A percentile compares a stretch with the other conserved stretches of the same genome.
These are phyloP conservation scores for Chaitophorus viminalis DNA, from an alignment of 2,888 invertebrate genomes.

Conservation along the genomic window DNA sequence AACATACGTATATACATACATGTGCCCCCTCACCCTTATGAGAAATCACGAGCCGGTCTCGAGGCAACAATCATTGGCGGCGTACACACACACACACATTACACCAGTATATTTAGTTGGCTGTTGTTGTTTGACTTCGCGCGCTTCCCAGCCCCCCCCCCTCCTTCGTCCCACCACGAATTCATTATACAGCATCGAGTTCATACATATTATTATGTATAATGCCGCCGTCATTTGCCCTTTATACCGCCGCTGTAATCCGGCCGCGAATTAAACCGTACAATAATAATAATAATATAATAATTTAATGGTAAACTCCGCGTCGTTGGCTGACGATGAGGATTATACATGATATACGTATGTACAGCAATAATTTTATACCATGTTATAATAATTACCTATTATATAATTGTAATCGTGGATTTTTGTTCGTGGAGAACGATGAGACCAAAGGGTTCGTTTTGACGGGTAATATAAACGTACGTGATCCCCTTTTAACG, in stretches of 20 bases:
- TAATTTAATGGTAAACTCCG: slow-evolving; percentile 20
- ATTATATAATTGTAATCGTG: slow-evolving; percentile 19
- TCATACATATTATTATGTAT: too few relatives aligned
- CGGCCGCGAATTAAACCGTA: slow-evolving; percentile 16
- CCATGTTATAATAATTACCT: neutral
- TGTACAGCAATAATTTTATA: neutral
- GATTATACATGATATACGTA: slow-evolving; percentile 21
- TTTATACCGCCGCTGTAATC: neutral
- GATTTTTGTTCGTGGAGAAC: neutral
- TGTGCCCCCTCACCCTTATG: too few relatives aligned
- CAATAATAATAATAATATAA: slow-evolving; percentile 36
- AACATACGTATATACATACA: neutral
- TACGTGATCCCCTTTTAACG: neutral
- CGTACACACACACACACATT: too few relatives aligned
- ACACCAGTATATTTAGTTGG: neutral
- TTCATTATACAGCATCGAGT: slow-evolving; percentile 21
- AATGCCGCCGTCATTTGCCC: neutral
- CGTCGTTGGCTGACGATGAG: slow-evolving; percentile 17
- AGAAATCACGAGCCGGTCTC: neutral
- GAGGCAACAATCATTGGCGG: neutral
- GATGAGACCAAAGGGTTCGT: neutral
- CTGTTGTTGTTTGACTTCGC: slow-evolving; percentile 40
- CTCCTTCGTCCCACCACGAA: neutral
- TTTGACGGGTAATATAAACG: neutral
- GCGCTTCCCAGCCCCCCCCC: neutral